phyloP scores from a whole-genome alignment of 1,140 invertebrate genomes.

The Lasioglossum albipes region DNA sequence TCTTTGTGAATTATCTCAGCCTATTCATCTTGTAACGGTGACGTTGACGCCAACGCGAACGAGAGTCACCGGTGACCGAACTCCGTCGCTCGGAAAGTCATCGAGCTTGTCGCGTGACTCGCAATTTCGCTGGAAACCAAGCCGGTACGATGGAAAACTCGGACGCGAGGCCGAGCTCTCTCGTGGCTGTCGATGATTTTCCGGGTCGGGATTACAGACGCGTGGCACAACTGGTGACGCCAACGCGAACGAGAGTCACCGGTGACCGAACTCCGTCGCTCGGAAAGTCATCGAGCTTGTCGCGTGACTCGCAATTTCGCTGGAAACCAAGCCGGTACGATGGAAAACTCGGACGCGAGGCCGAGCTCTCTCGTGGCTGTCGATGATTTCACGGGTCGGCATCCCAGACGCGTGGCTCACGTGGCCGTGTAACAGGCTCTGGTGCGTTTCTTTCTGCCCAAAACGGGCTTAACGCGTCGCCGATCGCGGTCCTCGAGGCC shows the following conservation, averaged over 20 bases:
- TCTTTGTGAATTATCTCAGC: no score
- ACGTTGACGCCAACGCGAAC: background rate
- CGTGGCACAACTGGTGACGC: background rate
- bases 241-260: background rate
- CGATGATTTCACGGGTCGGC: slow-evolving; percentile 37
- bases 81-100: background rate
- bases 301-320: background rate
- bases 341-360: slow-evolving; percentile 5
- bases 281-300: background rate
- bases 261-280: background rate
- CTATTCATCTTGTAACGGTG: no score
- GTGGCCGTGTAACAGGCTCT: slow-evolving; percentile 3
- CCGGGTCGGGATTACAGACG: slow-evolving; percentile 14
- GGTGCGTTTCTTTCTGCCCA: slow-evolving; percentile 24
- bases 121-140: slow-evolving; percentile 4
- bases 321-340: background rate
- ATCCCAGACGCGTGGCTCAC: slow-evolving; percentile 25
- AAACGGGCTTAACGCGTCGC: background rate
- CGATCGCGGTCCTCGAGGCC: background rate
- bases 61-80: no score
- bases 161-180: background rate
- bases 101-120: background rate
- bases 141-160: background rate
- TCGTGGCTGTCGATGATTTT: slow-evolving; percentile 29
- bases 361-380: background rate